phyloP scores from a whole-genome alignment of 2,797 vertebrate genomes.

The Synaphobranchus kaupii region DNA sequence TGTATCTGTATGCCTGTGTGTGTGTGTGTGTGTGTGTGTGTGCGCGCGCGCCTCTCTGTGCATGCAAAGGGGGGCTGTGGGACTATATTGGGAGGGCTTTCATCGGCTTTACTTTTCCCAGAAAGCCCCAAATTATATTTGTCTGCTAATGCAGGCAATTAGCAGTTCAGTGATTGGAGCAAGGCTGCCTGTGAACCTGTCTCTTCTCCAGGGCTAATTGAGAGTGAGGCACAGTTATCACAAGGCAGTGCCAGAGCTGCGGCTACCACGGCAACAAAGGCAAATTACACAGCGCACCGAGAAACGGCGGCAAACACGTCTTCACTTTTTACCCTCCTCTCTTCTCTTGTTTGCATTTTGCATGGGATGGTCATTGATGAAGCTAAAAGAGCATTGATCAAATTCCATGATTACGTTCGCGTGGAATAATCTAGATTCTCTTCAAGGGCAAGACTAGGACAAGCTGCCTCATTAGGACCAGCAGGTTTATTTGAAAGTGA shows the following conservation, averaged over 20 bases:
- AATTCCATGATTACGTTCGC: not conserved
- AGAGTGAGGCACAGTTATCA: not conserved
- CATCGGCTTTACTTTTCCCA: not conserved
- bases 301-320: not conserved
- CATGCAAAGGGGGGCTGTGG: not conserved
- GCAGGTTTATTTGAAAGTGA: constrained; percentile 14
- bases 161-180: constrained; percentile 30
- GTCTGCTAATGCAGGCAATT: constrained; percentile 40
- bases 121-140: constrained; percentile 26
- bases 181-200: not conserved
- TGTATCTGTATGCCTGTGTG: not conserved
- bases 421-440: not conserved
- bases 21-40: not conserved
- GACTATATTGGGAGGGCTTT: not conserved
- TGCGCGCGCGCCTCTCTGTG: not conserved
- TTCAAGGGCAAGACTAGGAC: not conserved
- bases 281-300: not conserved
- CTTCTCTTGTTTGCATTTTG: not conserved
- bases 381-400: not conserved
- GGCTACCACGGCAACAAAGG: not conserved
- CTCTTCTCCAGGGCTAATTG: constrained; percentile 43
- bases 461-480: not conserved
- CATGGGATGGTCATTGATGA: not conserved
- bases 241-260: not conserved
- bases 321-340: not conserved